Evolutionary conservation across 2,888 invertebrate genomes (phyloP), one percentile per base, ranked within the genome.

Genomic region (Apamea anceps): DNA sequence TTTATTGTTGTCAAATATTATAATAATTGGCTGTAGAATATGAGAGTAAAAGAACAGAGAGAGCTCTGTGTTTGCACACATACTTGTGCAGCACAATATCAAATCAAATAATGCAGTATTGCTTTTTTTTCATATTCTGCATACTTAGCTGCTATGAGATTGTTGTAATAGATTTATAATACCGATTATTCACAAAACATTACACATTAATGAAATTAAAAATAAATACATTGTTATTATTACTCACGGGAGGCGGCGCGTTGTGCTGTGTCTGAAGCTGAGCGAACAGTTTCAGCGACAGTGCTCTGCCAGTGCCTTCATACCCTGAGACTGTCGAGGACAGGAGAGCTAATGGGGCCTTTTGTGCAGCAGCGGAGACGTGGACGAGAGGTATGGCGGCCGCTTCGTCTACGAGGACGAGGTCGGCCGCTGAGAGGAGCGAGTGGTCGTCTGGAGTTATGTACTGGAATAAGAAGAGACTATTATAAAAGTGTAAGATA

Each of bases 281-380:
- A 74, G 99, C 98, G 77, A 99, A 98, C 37, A 99, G 97, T 95
- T 99, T 99, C 77, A 99, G 96, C 0, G 99, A 99, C 42, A 99
- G 97, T 0, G 99, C 99, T 18, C 99, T 97, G 0, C 99, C 99
- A 0, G 99, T 99, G 76, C 99, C 99, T 96, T 99, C 99, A 94
- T 99, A 99, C 0, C 99, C 99, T 91, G 99, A 99, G 66, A 99
- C 99, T 0, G 99, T 99, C 0, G 99, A 99, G 0, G 99, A 98
- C 93, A 99, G 97, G 93, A 99, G 99, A 21, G 99, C 98, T 60
- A 99, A 97, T 91, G 99, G 99, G 0, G 99, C 99, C 0, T 98
- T 98, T 79, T 99, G 97, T 94, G 99, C 98, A 3, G 98, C 98
- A 70, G 98, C 98, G 87, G 99, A 98, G 0, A 99, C 99, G 90